Percentiles rank a stretch among this genome's conserved stretches.
Evolutionary conservation across 1,140 invertebrate species (phyloP).

Genomic region (Pteromalus puparum): DNA sequence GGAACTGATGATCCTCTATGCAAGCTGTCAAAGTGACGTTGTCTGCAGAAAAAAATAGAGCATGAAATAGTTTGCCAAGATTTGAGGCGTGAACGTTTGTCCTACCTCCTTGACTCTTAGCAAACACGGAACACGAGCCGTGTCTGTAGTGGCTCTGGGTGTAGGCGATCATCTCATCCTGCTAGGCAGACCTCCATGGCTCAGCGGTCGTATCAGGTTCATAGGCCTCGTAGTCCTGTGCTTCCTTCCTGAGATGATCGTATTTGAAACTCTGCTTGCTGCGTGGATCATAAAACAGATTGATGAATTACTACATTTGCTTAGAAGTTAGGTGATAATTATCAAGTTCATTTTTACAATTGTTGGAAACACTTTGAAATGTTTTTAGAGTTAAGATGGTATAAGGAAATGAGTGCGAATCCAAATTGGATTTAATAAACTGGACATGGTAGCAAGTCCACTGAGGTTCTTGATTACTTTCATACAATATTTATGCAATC

Average conservation of each 20-base stretch:
- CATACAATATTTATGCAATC: too few relatives aligned
- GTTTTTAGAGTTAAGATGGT: too few relatives aligned
- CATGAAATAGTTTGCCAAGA: background rate
- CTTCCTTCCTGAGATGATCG: constrained; percentile 97
- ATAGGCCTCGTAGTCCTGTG: constrained; percentile 89
- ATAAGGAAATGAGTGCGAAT: too few relatives aligned
- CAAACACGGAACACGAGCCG: constrained; percentile 93
- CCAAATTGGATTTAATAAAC: too few relatives aligned
- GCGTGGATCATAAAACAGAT: constrained; percentile 96
- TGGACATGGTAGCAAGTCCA: too few relatives aligned
- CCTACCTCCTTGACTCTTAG: constrained; percentile 81
- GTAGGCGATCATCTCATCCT: constrained; percentile 91
- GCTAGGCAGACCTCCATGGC: constrained; percentile 92
- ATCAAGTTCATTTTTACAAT: too few relatives aligned
- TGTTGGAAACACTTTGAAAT: too few relatives aligned
- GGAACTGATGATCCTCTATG: constrained; percentile 99
- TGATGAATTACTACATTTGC: too few relatives aligned
- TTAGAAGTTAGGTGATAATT: too few relatives aligned
- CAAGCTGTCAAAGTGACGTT: constrained; percentile 90
- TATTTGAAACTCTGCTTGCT: constrained; percentile 97
- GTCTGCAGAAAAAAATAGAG: constrained; percentile 59
- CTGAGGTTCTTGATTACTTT: too few relatives aligned
- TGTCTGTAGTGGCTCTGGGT: constrained; percentile 94
- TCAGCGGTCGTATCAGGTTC: constrained; percentile 88
- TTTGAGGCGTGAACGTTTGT: background rate